Evolutionary conservation across 1,140 invertebrate genomes (phyloP), one percentile per base, ranked within the genome.

Genomic region (Sarcophaga peregrina): DNA sequence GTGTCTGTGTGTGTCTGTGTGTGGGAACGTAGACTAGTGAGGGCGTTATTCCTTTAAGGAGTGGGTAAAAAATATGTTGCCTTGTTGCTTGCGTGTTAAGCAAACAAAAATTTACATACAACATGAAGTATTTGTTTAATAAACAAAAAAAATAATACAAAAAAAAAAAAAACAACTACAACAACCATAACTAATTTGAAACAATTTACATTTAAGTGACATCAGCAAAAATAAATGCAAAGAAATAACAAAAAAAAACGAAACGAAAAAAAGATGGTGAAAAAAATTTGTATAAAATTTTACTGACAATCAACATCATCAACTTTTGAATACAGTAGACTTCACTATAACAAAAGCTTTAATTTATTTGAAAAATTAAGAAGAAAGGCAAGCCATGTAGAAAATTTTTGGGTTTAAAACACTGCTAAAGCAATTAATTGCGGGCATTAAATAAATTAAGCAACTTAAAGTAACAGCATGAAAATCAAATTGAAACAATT

Each of bases 181-280:
- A 78, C 75, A 78, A 78, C 75, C 75, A 50, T 78, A 78, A 78
- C 75, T 78, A 78, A 78, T 78, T 78, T 78, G 50, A 78, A 78
- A 78, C 75, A 78, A 78, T 78, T 78, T 78, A 78, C 75, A 78
- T 78, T 78, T 78, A 78, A 78, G 75, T 78, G 75, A 78, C 75
- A 78, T 78, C 75, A 78, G 75, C 75, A 78, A 48, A 37, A 78
- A 50, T 78, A n/a, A 48, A 78, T 25, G n/a, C 13, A 78, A 15
- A 52, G 17, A 17, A 78, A 20, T 20, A 50, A 48, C 47, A 17
- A 20, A 7, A n/a, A 78, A 78, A 7, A 78, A 78, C 4, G 1
- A 68, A 68, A 68, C n/a, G 7, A 68, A 3, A 68, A 68, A 20
- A 68, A 68, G 1, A 10, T 2, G 0, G 10, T 46, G 8, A 13